These are phyloP conservation scores for Rhinophrynus dorsalis DNA, from an alignment of 2,797 vertebrate genomes.

Conservation along the genomic window DNA sequence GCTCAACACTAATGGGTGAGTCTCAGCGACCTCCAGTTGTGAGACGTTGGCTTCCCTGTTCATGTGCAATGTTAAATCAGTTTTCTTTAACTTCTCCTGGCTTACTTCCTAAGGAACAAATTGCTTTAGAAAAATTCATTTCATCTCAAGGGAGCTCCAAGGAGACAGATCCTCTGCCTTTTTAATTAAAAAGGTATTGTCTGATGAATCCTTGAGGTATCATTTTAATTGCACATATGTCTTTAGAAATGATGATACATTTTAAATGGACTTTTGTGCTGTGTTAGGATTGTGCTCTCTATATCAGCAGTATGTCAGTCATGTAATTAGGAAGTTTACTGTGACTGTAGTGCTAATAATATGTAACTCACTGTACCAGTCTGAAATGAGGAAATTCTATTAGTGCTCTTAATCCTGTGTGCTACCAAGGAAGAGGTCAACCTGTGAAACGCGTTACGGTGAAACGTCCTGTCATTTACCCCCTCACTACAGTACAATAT, in stretches of 20 bases:
- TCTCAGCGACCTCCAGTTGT: too few relatives aligned
- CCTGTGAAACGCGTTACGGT: too few relatives aligned
- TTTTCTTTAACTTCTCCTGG: not conserved
- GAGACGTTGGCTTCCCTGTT: too few relatives aligned
- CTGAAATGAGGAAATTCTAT: too few relatives aligned
- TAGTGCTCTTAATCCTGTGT: too few relatives aligned
- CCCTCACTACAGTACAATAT: too few relatives aligned
- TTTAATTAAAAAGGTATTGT: slow-evolving; percentile 40
- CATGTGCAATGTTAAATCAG: too few relatives aligned
- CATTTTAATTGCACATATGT: slow-evolving; percentile 39
- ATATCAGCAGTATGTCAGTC: too few relatives aligned
- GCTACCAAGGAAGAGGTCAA: too few relatives aligned
- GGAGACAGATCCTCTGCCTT: slow-evolving; percentile 9
- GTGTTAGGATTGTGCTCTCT: not conserved
- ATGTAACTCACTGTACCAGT: not conserved
- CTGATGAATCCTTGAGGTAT: slow-evolving; percentile 34
- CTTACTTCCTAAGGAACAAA: slow-evolving; percentile 20
- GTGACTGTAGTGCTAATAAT: not conserved
- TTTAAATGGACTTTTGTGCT: slow-evolving; percentile 3
- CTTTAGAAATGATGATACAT: slow-evolving; percentile 21
- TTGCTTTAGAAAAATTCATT: slow-evolving; percentile 27
- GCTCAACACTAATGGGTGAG: too few relatives aligned
- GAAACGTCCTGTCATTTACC: too few relatives aligned
- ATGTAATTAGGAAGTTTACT: slow-evolving; percentile 19
- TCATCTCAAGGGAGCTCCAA: slow-evolving; percentile 19